These are phyloP conservation scores for Grus americana DNA, from an alignment of 2,113 vertebrate genomes.

Conservation along the genomic window DNA sequence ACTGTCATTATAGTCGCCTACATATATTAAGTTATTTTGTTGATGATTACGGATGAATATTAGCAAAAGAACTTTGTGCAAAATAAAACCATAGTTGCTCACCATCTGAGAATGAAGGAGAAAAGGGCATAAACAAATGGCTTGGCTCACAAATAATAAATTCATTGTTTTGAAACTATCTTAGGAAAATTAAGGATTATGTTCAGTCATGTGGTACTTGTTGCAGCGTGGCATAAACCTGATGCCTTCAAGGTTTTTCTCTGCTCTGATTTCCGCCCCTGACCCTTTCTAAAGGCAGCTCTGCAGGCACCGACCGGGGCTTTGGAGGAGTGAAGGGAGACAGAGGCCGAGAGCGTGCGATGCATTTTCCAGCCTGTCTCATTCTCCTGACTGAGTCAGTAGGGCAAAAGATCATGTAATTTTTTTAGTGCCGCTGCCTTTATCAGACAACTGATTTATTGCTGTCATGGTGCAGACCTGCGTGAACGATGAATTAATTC, in stretches of 20 bases:
- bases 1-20: conserved; percentile 35
- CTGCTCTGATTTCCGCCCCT: neutral
- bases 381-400: neutral
- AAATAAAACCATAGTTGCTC: neutral
- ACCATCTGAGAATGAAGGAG: neutral
- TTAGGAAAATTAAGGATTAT: neutral
- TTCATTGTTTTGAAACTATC: neutral
- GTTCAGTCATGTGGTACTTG: neutral
- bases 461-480: neutral
- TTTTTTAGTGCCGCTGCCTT: conserved; percentile 16
- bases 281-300: neutral
- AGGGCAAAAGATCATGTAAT: neutral
- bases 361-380: neutral
- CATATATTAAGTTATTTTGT: conserved; percentile 39
- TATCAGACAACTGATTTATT: conserved; percentile 47
- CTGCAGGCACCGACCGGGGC: neutral
- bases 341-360: neutral
- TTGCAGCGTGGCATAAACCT: neutral
- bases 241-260: neutral
- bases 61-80: neutral
- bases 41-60: conserved; percentile 11
- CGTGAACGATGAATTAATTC: neutral
- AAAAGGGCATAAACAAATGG: neutral
- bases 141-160: neutral
- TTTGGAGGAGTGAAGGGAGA: neutral